Conservation (phyloP, 2,888 invertebrate genomes). For the Dicyrtomina minuta region DNA sequence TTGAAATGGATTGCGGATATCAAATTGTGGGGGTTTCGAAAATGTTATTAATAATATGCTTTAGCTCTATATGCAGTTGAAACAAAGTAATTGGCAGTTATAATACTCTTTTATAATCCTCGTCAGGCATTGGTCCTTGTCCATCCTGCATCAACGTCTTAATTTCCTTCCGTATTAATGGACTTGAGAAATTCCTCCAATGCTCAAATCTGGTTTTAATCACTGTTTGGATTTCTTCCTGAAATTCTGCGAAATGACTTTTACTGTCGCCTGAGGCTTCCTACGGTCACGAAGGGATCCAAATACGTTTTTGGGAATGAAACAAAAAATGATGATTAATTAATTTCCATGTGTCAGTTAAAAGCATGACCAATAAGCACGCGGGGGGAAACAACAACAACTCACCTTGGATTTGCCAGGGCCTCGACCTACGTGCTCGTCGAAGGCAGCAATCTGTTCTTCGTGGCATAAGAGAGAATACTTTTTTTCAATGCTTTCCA, state of each 20-base stretch:
- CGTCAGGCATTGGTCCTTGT: not conserved
- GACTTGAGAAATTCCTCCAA: conserved; percentile 11
- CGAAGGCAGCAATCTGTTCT: not conserved
- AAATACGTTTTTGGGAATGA: too few relatives aligned
- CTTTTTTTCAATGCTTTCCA: conserved; percentile 21
- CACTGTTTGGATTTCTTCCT: not conserved
- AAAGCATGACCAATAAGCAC: too few relatives aligned
- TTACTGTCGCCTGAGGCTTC: not conserved
- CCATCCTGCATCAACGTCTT: not conserved
- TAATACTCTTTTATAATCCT: not conserved
- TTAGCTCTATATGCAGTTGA: not conserved
- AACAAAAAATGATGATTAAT: not conserved
- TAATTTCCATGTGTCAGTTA: not conserved
- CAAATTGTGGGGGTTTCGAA: too few relatives aligned
- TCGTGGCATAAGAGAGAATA: not conserved
- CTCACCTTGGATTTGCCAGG: not conserved
- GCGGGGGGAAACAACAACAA: too few relatives aligned
- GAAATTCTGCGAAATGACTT: not conserved
- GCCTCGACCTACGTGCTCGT: not conserved
- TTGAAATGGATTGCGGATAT: too few relatives aligned
- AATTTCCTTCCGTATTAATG: conserved; percentile 13
- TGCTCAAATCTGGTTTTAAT: not conserved
- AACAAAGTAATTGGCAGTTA: not conserved
- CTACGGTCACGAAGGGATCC: too few relatives aligned
- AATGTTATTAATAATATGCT: too few relatives aligned